phyloP scores from a whole-genome alignment of 2,888 invertebrate species.

The Erynnis tages region DNA sequence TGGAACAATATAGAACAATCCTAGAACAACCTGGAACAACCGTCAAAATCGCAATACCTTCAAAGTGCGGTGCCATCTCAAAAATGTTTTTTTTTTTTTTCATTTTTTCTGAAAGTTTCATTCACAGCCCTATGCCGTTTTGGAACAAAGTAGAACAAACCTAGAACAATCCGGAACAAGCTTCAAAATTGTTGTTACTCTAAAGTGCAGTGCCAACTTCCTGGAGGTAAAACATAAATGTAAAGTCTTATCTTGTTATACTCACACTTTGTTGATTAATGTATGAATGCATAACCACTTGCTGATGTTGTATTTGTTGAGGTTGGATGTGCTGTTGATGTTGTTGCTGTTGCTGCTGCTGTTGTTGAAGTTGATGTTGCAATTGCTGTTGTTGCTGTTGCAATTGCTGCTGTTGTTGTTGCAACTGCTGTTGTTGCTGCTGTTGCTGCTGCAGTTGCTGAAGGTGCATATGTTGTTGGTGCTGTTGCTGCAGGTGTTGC shows the following conservation, averaged over 20 bases:
- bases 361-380: constrained; percentile 44
- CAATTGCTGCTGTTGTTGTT: constrained; percentile 50
- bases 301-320: constrained; percentile 55
- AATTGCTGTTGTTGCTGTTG: constrained; percentile 45
- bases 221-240: too few species aligned
- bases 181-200: too few species aligned
- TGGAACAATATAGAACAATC: too few species aligned
- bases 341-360: constrained; percentile 37
- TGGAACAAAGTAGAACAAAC: too few species aligned
- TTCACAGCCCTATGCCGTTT: too few species aligned
- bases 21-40: too few species aligned
- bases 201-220: too few species aligned
- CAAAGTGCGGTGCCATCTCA: too few species aligned
- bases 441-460: constrained; percentile 53
- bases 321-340: constrained; percentile 51
- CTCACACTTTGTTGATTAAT: constrained; percentile 54
- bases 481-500: constrained; percentile 51
- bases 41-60: too few species aligned
- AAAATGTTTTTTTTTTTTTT: not conserved
- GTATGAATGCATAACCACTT: constrained; percentile 75
- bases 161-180: too few species aligned
- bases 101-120: too few species aligned
- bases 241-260: too few species aligned
- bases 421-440: constrained; percentile 52
- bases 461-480: constrained; percentile 49